Evolutionary conservation across 2,113 vertebrate species (phyloP).

Genomic region (Mobula birostris): DNA sequence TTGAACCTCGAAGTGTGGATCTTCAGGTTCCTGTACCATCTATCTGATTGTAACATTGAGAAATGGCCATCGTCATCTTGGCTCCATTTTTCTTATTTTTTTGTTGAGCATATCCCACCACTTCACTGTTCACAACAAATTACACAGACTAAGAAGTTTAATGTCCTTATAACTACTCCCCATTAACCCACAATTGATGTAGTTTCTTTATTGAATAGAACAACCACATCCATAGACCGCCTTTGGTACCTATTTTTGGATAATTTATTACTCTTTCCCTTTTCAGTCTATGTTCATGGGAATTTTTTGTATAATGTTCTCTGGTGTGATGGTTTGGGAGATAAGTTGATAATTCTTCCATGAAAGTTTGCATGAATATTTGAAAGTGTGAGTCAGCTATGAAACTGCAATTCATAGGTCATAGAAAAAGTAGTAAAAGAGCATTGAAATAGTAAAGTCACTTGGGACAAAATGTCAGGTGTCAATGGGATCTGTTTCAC

Average conservation of each 20-base stretch:
- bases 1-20: too few relatives aligned
- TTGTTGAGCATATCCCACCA: too few relatives aligned
- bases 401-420: not conserved
- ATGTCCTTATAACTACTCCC: too few relatives aligned
- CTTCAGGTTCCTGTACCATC: too few relatives aligned
- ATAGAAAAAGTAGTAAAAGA: not conserved
- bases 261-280: not conserved
- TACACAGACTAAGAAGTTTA: too few relatives aligned
- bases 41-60: too few relatives aligned
- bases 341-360: not conserved
- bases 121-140: too few relatives aligned
- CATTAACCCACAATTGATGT: too few relatives aligned
- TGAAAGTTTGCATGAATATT: not conserved
- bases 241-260: not conserved
- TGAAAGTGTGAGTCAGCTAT: not conserved
- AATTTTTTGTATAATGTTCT: not conserved
- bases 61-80: too few relatives aligned
- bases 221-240: not conserved
- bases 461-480: not conserved
- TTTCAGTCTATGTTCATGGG: not conserved
- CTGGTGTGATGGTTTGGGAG: not conserved
- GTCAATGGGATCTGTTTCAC: not conserved
- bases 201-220: not conserved
- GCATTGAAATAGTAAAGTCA: not conserved
- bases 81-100: too few relatives aligned